phyloP scores from a whole-genome alignment of 2,113 vertebrate genomes.

The Elaphurus davidianus region DNA sequence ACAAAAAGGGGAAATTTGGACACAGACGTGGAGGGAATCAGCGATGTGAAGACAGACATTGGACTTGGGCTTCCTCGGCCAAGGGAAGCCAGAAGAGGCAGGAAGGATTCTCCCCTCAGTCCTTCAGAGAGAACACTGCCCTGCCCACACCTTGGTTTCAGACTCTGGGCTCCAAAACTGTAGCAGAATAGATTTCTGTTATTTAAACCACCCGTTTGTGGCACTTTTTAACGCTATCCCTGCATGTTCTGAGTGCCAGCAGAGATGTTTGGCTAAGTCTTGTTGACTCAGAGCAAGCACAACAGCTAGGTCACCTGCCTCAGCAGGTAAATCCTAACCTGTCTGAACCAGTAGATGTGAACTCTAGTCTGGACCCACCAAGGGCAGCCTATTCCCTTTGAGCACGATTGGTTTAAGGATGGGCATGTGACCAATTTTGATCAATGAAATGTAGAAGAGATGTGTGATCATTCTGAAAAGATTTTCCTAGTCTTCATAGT shows the following conservation, averaged over 20 bases:
- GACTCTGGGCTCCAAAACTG: background rate
- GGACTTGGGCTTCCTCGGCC: background rate
- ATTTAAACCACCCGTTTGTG: background rate
- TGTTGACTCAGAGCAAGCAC: background rate
- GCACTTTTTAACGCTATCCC: background rate
- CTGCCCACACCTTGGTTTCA: background rate
- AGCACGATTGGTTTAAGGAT: background rate
- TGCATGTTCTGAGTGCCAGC: background rate
- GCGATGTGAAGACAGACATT: background rate
- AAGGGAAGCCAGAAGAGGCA: background rate
- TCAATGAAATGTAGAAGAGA: background rate
- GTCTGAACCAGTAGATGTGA: background rate
- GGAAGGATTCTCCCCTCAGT: background rate
- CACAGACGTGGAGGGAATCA: no score
- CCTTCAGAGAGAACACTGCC: background rate
- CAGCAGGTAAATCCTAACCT: background rate
- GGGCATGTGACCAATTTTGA: background rate
- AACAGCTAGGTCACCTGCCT: background rate
- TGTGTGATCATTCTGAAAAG: background rate
- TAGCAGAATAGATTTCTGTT: background rate
- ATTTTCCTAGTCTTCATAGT: background rate
- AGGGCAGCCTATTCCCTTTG: background rate
- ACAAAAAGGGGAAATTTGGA: background rate
- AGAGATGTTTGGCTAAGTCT: background rate
- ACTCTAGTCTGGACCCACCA: background rate